Conservation (phyloP, 2,113 vertebrate genomes). For the Meleagris gallopavo region DNA sequence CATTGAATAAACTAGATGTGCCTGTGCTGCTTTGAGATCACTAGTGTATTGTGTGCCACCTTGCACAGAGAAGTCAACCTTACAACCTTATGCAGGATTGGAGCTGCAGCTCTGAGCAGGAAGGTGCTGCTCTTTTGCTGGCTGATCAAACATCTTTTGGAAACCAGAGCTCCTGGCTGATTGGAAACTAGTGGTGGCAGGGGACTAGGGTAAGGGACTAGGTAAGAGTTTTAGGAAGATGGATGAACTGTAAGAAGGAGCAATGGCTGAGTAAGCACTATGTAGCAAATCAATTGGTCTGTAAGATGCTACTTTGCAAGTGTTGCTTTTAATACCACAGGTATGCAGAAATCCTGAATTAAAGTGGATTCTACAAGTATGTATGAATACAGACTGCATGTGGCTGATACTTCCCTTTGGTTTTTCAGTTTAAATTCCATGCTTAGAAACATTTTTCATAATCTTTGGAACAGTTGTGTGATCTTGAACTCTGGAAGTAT, state of each 20-base stretch:
- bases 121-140: not conserved
- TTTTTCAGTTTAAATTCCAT: not conserved
- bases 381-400: not conserved
- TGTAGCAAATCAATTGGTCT: not conserved
- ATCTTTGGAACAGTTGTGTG: not conserved
- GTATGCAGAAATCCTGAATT: not conserved
- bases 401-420: not conserved
- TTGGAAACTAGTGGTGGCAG: not conserved
- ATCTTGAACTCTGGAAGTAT: not conserved
- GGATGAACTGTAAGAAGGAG: not conserved
- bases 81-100: not conserved
- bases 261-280: not conserved
- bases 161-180: not conserved
- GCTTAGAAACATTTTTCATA: not conserved
- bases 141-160: not conserved
- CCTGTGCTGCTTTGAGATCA: not conserved
- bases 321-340: not conserved
- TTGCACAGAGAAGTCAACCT: not conserved
- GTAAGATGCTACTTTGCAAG: not conserved
- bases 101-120: not conserved
- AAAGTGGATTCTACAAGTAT: not conserved
- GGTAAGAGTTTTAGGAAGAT: not conserved
- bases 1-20: not conserved
- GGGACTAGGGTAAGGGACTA: not conserved
- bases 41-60: not conserved